A percentile compares a stretch with the other conserved stretches of the same genome.
phyloP scores from a whole-genome alignment of 2,888 invertebrate species.

The Tenthredo distinguenda region DNA sequence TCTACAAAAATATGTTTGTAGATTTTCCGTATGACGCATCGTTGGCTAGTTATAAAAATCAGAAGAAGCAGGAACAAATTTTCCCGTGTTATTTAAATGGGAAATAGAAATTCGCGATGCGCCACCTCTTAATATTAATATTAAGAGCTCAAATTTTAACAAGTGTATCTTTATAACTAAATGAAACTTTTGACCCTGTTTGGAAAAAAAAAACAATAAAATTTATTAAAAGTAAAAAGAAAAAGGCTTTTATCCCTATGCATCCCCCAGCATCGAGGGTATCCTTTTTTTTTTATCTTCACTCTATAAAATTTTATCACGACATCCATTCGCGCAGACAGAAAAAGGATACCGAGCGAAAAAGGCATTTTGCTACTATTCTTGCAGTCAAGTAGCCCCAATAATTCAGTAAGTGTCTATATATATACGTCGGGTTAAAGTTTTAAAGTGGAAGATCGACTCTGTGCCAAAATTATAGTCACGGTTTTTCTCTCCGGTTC shows the following conservation, averaged over 20 bases:
- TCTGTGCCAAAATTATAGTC: conserved; percentile 29
- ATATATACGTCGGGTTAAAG: neutral
- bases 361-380: conserved; percentile 13
- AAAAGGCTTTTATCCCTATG: neutral
- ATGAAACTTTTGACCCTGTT: too few relatives aligned
- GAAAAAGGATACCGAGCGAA: neutral
- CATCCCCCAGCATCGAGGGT: neutral
- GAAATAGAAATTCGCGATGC: too few relatives aligned
- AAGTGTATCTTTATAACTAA: too few relatives aligned
- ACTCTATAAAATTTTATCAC: neutral
- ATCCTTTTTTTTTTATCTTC: neutral
- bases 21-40: too few relatives aligned
- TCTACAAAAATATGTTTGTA: too few relatives aligned
- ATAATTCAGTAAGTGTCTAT: conserved; percentile 22
- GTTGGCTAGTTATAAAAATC: too few relatives aligned
- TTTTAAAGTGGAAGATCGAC: conserved; percentile 44
- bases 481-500: neutral
- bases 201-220: too few relatives aligned
- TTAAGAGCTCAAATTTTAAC: too few relatives aligned
- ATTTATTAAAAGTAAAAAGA: neutral
- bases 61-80: too few relatives aligned
- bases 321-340: conserved; percentile 8
- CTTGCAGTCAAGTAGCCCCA: conserved; percentile 16
- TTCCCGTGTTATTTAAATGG: too few relatives aligned
- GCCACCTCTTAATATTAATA: too few relatives aligned